Percentiles rank a stretch among this genome's conserved stretches.
Conservation (phyloP, 1,140 invertebrate genomes). For the Bicyclus anynana region DNA sequence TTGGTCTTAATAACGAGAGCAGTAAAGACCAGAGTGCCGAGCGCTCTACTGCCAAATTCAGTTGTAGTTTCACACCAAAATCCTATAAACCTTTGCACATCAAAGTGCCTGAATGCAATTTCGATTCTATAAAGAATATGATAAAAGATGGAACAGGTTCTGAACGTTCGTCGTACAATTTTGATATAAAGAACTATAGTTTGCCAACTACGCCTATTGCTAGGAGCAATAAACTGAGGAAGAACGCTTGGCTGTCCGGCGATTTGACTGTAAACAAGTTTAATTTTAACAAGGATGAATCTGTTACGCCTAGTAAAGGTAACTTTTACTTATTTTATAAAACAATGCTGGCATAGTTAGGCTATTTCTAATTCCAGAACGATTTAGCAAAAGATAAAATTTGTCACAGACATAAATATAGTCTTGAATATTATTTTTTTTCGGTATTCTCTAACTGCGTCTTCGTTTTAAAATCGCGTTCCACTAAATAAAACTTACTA, state of each 20-base stretch:
- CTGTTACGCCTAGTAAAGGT: slow-evolving; percentile 40
- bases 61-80: slow-evolving; percentile 67
- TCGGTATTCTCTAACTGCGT: no score
- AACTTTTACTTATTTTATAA: slow-evolving; percentile 15
- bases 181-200: slow-evolving; percentile 71
- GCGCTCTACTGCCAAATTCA: slow-evolving; percentile 51
- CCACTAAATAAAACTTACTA: no score
- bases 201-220: slow-evolving; percentile 72
- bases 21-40: slow-evolving; percentile 43
- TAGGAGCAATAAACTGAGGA: slow-evolving; percentile 69
- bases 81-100: slow-evolving; percentile 72
- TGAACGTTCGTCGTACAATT: slow-evolving; percentile 59
- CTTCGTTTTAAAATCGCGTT: no score
- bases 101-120: slow-evolving; percentile 66
- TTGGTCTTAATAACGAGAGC: slow-evolving; percentile 35
- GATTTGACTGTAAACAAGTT: slow-evolving; percentile 37
- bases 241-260: slow-evolving; percentile 73
- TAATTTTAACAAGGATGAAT: slow-evolving; percentile 30
- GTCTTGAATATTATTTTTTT: no score
- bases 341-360: background rate
- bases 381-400: no score
- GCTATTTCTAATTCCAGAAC: no score
- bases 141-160: slow-evolving; percentile 46
- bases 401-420: no score
- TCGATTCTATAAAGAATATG: slow-evolving; percentile 56